phyloP scores from a whole-genome alignment of 2,888 invertebrate species.

The Lomographa bimaculata region DNA sequence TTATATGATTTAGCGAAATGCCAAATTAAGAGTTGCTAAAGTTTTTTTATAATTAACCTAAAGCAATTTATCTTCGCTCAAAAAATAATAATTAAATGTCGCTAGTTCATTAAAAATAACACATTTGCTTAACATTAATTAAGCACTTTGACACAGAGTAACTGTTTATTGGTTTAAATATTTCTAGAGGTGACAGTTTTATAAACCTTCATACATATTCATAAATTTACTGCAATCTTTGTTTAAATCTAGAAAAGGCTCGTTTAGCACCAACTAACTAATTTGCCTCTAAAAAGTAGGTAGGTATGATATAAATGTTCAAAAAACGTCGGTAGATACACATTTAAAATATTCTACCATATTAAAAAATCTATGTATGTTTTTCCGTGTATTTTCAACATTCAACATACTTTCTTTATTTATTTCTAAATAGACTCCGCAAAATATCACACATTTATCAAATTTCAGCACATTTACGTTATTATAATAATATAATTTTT shows the following conservation, averaged over 20 bases:
- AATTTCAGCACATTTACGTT: no score
- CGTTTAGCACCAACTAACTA: conserved; percentile 1
- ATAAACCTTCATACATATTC: conserved; percentile 2
- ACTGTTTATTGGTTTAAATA: conserved; percentile 7
- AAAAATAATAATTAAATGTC: conserved; percentile 15
- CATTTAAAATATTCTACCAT: no score
- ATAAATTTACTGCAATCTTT: conserved; percentile 8
- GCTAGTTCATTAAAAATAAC: conserved; percentile 17
- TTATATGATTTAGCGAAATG: conserved; percentile 10
- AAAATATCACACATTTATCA: no score
- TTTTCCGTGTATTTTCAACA: no score
- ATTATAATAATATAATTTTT: no score
- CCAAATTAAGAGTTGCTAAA: conserved; percentile 19
- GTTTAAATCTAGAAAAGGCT: conserved; percentile 2
- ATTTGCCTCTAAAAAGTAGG: background rate
- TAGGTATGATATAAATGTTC: no score
- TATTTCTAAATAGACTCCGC: no score
- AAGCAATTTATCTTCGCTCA: conserved; percentile 16
- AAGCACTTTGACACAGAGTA: conserved; percentile 8
- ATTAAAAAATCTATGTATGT: no score
- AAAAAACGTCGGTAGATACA: no score
- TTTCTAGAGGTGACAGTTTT: conserved; percentile 9
- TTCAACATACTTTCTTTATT: no score
- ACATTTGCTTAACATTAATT: conserved; percentile 6
- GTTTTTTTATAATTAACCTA: conserved; percentile 19